Percentiles rank a stretch among this genome's conserved stretches.
Evolutionary conservation across 2,113 vertebrate genomes (phyloP).

Genomic region (Lagopus leucura): DNA sequence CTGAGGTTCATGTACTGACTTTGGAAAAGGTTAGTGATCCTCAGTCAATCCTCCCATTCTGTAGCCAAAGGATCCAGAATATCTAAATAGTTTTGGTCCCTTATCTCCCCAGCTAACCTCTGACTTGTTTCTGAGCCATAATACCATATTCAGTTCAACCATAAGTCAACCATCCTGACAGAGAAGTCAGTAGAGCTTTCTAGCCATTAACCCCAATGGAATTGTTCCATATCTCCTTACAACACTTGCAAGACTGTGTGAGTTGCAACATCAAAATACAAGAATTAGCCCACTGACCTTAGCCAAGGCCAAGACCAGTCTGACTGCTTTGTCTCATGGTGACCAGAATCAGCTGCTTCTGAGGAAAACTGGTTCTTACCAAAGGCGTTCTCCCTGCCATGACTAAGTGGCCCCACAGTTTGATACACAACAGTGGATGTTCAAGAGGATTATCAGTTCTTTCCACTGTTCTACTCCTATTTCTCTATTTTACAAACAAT

Average conservation of each 20-base stretch:
- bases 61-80: not conserved
- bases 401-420: not conserved
- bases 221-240: constrained; percentile 50
- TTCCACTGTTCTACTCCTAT: not conserved
- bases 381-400: not conserved
- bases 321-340: not conserved
- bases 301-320: not conserved
- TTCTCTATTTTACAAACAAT: constrained; percentile 14
- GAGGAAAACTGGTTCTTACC: not conserved
- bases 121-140: constrained; percentile 21
- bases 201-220: not conserved
- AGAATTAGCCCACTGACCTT: not conserved
- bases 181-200: not conserved
- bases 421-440: not conserved
- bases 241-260: not conserved
- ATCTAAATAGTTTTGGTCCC: not conserved
- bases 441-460: not conserved
- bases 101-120: not conserved
- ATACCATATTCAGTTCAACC: not conserved
- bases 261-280: not conserved
- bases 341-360: not conserved
- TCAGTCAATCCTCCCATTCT: not conserved
- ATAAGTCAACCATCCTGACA: not conserved
- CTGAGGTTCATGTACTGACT: not conserved
- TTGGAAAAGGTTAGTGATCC: not conserved